Evolutionary conservation across 2,888 invertebrate genomes (phyloP).

Genomic region (Synanthedon andrenaeformis): DNA sequence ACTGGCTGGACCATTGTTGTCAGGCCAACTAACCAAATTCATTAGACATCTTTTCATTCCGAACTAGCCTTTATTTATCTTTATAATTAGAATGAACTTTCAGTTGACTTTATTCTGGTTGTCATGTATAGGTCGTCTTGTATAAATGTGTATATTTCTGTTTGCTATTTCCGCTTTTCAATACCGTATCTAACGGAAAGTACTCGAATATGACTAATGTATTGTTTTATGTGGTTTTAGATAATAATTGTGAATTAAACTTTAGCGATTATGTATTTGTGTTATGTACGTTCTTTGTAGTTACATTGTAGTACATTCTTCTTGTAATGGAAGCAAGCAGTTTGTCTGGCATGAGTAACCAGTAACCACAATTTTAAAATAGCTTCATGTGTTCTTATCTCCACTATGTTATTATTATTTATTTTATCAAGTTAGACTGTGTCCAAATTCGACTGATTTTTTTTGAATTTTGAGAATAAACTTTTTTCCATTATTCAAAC

Average conservation of each 20-base stretch:
- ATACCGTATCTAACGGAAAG: slow-evolving; percentile 15
- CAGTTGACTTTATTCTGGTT: slow-evolving; percentile 1
- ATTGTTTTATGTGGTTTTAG: neutral
- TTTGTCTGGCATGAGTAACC: too few relatives aligned
- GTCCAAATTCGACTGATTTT: too few relatives aligned
- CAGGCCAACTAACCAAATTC: slow-evolving; percentile 21
- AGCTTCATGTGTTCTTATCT: too few relatives aligned
- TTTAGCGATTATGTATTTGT: too few relatives aligned
- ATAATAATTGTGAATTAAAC: neutral
- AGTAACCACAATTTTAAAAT: too few relatives aligned
- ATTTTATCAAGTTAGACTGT: too few relatives aligned
- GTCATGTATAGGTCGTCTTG: slow-evolving; percentile 16
- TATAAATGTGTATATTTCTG: slow-evolving; percentile 10
- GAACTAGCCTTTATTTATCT: slow-evolving; percentile 17
- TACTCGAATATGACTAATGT: neutral
- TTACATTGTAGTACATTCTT: too few relatives aligned
- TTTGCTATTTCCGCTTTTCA: slow-evolving; percentile 22
- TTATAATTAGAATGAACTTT: slow-evolving; percentile 8
- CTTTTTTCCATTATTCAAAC: too few relatives aligned
- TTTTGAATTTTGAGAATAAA: too few relatives aligned
- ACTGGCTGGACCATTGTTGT: slow-evolving; percentile 33
- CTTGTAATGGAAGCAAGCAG: too few relatives aligned
- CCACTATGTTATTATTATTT: too few relatives aligned
- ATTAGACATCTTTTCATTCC: slow-evolving; percentile 10
- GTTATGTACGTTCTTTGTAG: too few relatives aligned